Conservation (phyloP, 2,888 invertebrate genomes). For the Limnephilus rhombicus region DNA sequence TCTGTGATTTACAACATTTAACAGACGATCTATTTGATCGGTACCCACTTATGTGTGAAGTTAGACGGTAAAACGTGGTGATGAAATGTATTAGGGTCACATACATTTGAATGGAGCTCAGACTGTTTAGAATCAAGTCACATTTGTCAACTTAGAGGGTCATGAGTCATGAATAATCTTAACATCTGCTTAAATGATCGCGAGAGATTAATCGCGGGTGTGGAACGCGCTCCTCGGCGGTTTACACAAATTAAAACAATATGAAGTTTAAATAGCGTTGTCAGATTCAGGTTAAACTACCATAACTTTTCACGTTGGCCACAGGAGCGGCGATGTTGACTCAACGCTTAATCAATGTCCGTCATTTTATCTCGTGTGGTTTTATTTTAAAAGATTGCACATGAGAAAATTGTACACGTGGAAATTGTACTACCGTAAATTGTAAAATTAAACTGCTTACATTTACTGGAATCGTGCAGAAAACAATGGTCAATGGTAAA, state of each 20-base stretch:
- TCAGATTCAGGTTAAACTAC: background rate
- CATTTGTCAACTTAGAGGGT: slow-evolving; percentile 16
- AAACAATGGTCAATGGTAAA: background rate
- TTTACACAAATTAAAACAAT: background rate
- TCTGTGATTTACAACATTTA: background rate
- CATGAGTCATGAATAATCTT: slow-evolving; percentile 2
- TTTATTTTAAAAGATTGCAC: background rate
- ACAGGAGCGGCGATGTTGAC: background rate
- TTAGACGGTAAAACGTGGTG: background rate
- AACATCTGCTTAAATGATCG: background rate
- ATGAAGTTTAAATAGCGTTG: background rate
- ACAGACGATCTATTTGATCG: background rate
- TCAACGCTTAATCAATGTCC: background rate
- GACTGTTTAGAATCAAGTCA: background rate
- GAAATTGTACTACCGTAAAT: too few relatives aligned
- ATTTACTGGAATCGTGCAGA: background rate
- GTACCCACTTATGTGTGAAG: background rate
- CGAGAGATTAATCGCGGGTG: background rate
- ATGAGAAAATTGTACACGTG: background rate
- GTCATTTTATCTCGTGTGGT: background rate
- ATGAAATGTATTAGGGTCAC: background rate
- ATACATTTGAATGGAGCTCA: background rate
- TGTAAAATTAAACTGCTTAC: background rate
- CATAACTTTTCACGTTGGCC: background rate
- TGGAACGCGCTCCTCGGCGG: background rate